phyloP scores from a whole-genome alignment of 2,888 invertebrate species.

The Maniola hyperantus region DNA sequence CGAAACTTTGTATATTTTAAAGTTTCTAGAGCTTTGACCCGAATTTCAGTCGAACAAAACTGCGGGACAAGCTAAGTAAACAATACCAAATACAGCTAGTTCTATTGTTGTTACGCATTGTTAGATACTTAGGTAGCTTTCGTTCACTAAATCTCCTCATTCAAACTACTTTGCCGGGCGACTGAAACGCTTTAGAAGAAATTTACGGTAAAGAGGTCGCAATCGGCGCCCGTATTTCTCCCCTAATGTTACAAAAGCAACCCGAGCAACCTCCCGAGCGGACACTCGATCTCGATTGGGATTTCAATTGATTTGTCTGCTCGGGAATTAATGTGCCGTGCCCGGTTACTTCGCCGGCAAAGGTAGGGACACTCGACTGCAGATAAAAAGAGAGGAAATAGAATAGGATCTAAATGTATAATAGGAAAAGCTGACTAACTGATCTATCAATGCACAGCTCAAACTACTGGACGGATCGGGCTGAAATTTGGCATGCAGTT shows the following conservation, averaged over 20 bases:
- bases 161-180: conserved; percentile 22
- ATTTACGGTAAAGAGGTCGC: conserved; percentile 33
- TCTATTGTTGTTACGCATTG: too few species aligned
- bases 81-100: too few species aligned
- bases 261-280: conserved; percentile 24
- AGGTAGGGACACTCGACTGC: conserved; percentile 10
- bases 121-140: background rate
- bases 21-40: too few species aligned
- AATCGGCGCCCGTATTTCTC: conserved; percentile 36
- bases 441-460: too few species aligned
- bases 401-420: too few species aligned
- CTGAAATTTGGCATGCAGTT: too few species aligned
- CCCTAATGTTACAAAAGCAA: conserved; percentile 37
- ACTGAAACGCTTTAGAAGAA: conserved; percentile 32
- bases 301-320: conserved; percentile 32
- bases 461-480: too few species aligned
- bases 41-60: too few species aligned
- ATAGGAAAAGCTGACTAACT: too few species aligned
- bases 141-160: conserved; percentile 2
- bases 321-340: conserved; percentile 28
- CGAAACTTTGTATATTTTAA: too few species aligned
- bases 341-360: conserved; percentile 12
- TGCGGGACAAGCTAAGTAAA: too few species aligned
- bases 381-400: too few species aligned
- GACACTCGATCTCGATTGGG: conserved; percentile 32